Evolutionary conservation across 2,113 vertebrate species (phyloP).

Genomic region (Neolamprologus variostigma): DNA sequence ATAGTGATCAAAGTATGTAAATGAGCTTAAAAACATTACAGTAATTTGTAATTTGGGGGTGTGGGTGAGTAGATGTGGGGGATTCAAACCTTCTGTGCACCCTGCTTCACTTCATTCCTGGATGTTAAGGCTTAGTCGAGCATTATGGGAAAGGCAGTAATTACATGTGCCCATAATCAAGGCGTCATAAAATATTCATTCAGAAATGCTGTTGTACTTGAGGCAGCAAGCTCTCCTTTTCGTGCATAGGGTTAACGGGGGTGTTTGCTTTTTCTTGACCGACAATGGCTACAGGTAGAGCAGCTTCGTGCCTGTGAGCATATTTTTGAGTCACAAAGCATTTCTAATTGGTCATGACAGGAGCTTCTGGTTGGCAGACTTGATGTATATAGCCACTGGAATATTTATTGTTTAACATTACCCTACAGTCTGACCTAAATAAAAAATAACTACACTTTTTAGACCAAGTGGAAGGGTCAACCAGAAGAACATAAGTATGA

Average conservation of each 20-base stretch:
- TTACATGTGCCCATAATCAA: constrained; percentile 52
- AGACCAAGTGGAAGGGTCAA: not conserved
- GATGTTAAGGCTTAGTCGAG: constrained; percentile 31
- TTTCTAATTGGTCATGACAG: constrained; percentile 63
- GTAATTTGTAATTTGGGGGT: constrained; percentile 43
- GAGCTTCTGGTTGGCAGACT: constrained; percentile 55
- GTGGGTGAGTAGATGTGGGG: not conserved
- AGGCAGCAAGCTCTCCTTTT: not conserved
- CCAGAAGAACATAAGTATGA: not conserved
- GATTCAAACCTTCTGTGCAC: constrained; percentile 3
- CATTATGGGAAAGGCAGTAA: constrained; percentile 43
- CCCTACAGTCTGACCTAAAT: not conserved
- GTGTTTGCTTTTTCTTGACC: constrained; percentile 26
- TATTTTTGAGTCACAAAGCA: constrained; percentile 42
- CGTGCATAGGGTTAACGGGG: not conserved
- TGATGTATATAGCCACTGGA: constrained; percentile 36
- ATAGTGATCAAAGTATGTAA: constrained; percentile 49
- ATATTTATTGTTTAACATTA: constrained; percentile 31
- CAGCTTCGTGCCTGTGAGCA: constrained; percentile 21
- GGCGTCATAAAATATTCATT: constrained; percentile 53
- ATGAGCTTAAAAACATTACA: constrained; percentile 42
- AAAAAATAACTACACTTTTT: constrained; percentile 9
- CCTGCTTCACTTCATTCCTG: constrained; percentile 12
- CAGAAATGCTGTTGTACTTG: not conserved
- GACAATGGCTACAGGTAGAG: constrained; percentile 48